A percentile compares a stretch with the other conserved stretches of the same genome.
phyloP scores from a whole-genome alignment of 2,888 invertebrate genomes.

The Campoplex capitator region DNA sequence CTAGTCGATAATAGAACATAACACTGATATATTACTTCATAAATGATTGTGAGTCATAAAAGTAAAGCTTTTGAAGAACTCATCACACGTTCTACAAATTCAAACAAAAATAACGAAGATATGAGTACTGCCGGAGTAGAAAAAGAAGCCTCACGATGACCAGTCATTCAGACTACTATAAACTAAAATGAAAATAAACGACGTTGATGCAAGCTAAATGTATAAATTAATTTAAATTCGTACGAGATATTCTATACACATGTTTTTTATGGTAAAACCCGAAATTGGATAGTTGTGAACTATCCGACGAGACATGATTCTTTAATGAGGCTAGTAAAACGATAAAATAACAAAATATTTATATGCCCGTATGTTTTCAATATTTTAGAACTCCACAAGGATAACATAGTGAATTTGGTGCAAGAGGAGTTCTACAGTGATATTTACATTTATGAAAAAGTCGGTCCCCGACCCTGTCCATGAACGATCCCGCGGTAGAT shows the following conservation, averaged over 20 bases:
- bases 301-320: neutral
- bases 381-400: conserved; percentile 33
- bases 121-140: no score
- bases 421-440: conserved; percentile 18
- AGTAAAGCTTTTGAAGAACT: neutral
- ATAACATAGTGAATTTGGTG: conserved; percentile 3
- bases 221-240: no score
- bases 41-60: neutral
- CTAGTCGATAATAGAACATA: neutral
- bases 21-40: neutral
- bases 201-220: no score
- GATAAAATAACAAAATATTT: neutral
- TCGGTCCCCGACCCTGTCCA: neutral
- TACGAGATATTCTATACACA: no score
- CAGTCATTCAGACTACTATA: no score
- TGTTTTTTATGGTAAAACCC: neutral
- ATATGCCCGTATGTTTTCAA: neutral
- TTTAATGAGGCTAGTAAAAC: neutral
- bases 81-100: neutral
- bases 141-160: no score
- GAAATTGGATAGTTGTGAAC: neutral
- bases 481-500: neutral
- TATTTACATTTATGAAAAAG: conserved; percentile 40
- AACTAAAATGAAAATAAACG: no score
- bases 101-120: neutral